Conservation (phyloP, 2,797 vertebrate species). For the Otus scops region DNA sequence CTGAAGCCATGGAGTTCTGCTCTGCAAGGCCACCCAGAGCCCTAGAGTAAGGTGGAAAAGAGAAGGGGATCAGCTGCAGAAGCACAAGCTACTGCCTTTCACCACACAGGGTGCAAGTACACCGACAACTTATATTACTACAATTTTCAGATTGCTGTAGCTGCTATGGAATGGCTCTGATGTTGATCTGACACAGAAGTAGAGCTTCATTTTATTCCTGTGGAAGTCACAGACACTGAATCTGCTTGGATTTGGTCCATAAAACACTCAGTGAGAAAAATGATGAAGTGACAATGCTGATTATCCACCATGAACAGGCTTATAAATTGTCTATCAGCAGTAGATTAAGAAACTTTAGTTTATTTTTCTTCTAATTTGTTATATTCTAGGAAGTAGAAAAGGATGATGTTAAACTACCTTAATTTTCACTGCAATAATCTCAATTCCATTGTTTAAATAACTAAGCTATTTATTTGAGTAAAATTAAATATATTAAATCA, state of each 20-base stretch:
- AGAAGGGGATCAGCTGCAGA: not conserved
- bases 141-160: not conserved
- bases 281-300: not conserved
- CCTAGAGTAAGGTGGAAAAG: not conserved
- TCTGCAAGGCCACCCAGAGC: not conserved
- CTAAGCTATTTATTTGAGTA: not conserved
- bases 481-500: not conserved
- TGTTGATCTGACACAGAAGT: not conserved
- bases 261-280: not conserved
- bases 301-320: not conserved
- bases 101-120: not conserved
- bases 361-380: not conserved
- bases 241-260: not conserved
- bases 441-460: not conserved
- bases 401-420: not conserved
- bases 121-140: not conserved
- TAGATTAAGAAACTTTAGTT: not conserved
- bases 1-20: not conserved
- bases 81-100: not conserved
- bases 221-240: not conserved
- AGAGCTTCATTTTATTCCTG: not conserved
- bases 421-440: not conserved
- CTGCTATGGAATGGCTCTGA: not conserved
- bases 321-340: not conserved
- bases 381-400: not conserved